Percentiles rank a stretch among this genome's conserved stretches.
Evolutionary conservation across 2,888 invertebrate species (phyloP).

Genomic region (Hylaea fasciaria): DNA sequence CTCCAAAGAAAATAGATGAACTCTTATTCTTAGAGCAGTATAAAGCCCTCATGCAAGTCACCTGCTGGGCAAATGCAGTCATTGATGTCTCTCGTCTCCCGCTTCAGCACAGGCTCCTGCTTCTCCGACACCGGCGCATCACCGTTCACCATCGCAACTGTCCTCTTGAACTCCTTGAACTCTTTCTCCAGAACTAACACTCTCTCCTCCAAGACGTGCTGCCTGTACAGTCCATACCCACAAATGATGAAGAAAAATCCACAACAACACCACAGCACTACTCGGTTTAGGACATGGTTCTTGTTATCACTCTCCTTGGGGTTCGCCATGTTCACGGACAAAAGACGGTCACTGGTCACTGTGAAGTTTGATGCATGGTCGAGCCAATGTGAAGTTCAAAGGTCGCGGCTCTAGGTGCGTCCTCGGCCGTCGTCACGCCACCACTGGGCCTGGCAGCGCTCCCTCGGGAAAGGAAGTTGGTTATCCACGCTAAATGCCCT

Average conservation of each 20-base stretch:
- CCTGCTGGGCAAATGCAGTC: constrained; percentile 81
- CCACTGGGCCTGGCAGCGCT: constrained; percentile 57
- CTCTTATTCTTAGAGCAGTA: too few relatives aligned
- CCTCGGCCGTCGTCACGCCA: constrained; percentile 44
- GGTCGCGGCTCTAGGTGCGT: constrained; percentile 46
- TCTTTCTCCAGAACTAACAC: constrained; percentile 68
- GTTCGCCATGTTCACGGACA: constrained; percentile 57
- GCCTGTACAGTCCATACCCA: constrained; percentile 72
- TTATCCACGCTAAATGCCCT: constrained; percentile 80
- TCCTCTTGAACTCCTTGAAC: constrained; percentile 51
- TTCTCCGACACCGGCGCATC: constrained; percentile 36
- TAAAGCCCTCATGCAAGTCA: constrained; percentile 51
- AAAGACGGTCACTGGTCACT: constrained; percentile 7
- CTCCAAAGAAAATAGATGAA: too few relatives aligned
- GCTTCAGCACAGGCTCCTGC: constrained; percentile 56
- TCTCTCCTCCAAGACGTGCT: constrained; percentile 72
- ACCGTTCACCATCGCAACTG: constrained; percentile 31
- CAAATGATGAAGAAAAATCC: constrained; percentile 68
- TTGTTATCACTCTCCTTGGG: constrained; percentile 62
- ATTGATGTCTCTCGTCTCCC: constrained; percentile 68
- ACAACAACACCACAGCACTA: constrained; percentile 77
- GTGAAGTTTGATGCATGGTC: constrained; percentile 18
- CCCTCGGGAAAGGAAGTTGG: constrained; percentile 81
- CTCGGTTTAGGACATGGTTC: constrained; percentile 61
- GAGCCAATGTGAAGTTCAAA: constrained; percentile 56